Evolutionary conservation across 1,140 invertebrate genomes (phyloP).

Genomic region (Diorhabda elongata): DNA sequence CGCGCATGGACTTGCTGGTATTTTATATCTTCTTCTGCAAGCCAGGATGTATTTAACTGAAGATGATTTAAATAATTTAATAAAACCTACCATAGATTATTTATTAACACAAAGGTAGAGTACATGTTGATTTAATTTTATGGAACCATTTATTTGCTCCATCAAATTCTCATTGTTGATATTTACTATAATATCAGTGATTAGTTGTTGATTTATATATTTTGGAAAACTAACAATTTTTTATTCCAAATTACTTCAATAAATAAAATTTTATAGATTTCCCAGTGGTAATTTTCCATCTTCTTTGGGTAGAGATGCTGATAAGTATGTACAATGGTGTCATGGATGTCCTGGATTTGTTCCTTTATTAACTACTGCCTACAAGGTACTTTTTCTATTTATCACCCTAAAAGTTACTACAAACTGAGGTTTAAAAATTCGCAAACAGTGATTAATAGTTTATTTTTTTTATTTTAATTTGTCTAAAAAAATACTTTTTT

Average conservation of each 20-base stretch:
- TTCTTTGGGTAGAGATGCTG: slow-evolving; percentile 64
- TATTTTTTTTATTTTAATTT: slow-evolving; percentile 5
- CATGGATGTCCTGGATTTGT: slow-evolving; percentile 89
- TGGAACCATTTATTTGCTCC: background rate
- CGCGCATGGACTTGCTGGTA: slow-evolving; percentile 83
- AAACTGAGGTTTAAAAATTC: slow-evolving; percentile 7
- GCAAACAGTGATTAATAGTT: background rate
- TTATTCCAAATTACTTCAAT: background rate
- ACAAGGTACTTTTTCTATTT: slow-evolving; percentile 56
- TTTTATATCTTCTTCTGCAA: slow-evolving; percentile 76
- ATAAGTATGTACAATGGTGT: slow-evolving; percentile 91
- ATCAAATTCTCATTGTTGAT: too few relatives aligned
- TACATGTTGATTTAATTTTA: background rate
- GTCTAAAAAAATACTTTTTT: slow-evolving; percentile 7
- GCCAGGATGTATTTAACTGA: slow-evolving; percentile 53
- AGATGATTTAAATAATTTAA: slow-evolving; percentile 51
- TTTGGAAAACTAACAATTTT: too few relatives aligned
- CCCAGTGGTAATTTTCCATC: slow-evolving; percentile 85
- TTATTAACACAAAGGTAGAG: slow-evolving; percentile 51
- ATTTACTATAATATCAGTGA: too few relatives aligned
- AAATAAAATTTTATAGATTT: slow-evolving; percentile 45
- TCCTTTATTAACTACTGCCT: slow-evolving; percentile 69
- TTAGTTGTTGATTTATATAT: too few relatives aligned
- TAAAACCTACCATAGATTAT: slow-evolving; percentile 64
- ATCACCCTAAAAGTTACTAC: too few relatives aligned